phyloP scores from a whole-genome alignment of 1,140 invertebrate species.

The Drosophila bocki region DNA sequence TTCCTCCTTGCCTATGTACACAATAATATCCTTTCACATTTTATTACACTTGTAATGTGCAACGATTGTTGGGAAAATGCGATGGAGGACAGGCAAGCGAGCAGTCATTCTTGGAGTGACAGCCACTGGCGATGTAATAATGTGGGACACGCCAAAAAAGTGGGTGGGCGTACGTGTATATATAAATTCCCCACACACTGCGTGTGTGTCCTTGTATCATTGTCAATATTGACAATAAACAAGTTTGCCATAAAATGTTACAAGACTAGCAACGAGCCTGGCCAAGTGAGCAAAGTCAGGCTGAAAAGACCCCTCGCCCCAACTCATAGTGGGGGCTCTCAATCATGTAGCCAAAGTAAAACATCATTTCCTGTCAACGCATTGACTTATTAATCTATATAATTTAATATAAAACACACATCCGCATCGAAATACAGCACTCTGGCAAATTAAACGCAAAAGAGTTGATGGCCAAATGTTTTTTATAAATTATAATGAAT shows the following conservation, averaged over 20 bases:
- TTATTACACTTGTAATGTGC: slow-evolving; percentile 82
- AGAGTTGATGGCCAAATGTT: slow-evolving; percentile 59
- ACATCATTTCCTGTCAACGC: slow-evolving; percentile 54
- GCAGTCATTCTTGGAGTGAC: slow-evolving; percentile 49
- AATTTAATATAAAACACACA: slow-evolving; percentile 25
- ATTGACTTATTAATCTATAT: slow-evolving; percentile 74
- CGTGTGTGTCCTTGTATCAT: slow-evolving; percentile 46
- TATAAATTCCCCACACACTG: slow-evolving; percentile 2
- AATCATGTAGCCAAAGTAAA: slow-evolving; percentile 60
- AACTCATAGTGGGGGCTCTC: slow-evolving; percentile 41
- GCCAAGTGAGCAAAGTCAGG: slow-evolving; percentile 5
- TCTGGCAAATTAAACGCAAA: slow-evolving; percentile 63
- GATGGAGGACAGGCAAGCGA: slow-evolving; percentile 31
- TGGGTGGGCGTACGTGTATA: slow-evolving; percentile 10
- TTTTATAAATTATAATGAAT: slow-evolving; percentile 76
- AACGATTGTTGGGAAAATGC: slow-evolving; percentile 55
- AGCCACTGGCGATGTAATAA: slow-evolving; percentile 70
- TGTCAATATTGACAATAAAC: slow-evolving; percentile 84
- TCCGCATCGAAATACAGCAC: slow-evolving; percentile 35
- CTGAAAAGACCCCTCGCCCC: not conserved
- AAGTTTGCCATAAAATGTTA: slow-evolving; percentile 80
- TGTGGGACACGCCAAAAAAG: slow-evolving; percentile 51
- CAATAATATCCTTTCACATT: slow-evolving; percentile 81
- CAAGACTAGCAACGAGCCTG: slow-evolving; percentile 44
- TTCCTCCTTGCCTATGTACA: slow-evolving; percentile 36